These are phyloP conservation scores for Dendronephthya gigantea DNA, from an alignment of 64 coral and sea anemone species.

Conservation along the genomic window DNA sequence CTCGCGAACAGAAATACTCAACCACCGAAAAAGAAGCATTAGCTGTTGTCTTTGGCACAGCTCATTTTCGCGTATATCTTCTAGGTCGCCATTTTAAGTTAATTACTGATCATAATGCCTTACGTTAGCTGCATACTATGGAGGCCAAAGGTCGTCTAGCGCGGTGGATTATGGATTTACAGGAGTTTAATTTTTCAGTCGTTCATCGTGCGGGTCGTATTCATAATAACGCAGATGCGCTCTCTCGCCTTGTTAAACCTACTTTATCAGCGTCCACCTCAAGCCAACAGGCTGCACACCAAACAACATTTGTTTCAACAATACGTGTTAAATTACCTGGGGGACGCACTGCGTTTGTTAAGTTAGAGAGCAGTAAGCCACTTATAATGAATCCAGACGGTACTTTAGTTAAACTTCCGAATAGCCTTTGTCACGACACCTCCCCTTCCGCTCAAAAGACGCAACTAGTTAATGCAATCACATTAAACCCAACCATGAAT, in stretches of 20 bases:
- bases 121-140: constrained; percentile 26
- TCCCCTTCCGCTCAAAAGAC: neutral
- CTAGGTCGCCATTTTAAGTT: constrained; percentile 11
- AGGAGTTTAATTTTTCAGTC: constrained; percentile 34
- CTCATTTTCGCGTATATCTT: constrained; percentile 27
- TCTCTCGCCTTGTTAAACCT: neutral
- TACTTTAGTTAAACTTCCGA: neutral
- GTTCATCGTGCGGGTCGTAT: constrained; percentile 13
- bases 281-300: no score
- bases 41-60: constrained; percentile 18
- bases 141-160: constrained; percentile 31
- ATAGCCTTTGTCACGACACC: neutral
- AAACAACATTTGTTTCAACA: neutral
- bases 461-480: neutral
- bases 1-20: constrained; percentile 25
- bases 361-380: neutral
- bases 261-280: neutral
- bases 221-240: constrained; percentile 20
- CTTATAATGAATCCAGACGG: neutral
- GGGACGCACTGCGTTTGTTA: neutral
- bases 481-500: neutral
- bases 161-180: constrained; percentile 35
- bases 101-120: constrained; percentile 38
- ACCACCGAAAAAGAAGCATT: constrained; percentile 31
- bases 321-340: neutral